Base-by-base conservation (phyloP, 1,140 invertebrate genomes). In the Caenorhabditis latens region DNA sequence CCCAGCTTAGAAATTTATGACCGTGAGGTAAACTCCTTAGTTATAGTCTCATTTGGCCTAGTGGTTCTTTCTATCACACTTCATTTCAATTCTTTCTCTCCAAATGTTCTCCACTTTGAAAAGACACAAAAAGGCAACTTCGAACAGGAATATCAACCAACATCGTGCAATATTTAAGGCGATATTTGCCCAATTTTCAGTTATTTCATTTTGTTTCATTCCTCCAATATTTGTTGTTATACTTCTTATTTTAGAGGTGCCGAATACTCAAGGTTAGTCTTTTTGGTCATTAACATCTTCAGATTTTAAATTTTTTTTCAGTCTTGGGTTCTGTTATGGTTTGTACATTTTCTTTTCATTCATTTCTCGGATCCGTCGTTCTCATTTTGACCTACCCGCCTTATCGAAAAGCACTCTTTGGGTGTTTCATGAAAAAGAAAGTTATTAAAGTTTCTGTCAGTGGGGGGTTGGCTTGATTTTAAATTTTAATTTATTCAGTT, bases 311-410 rank as follows among this genome's bases (percentile, higher is more conserved):
- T 11, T 46, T 46, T 4, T 21, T 71, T 71, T 0, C 42, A 71
- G 65, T 71, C 16, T 6, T 13, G 14, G 46, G 65, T 19, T 16
- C 65, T 14, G 65, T 42, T 32, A 71, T 71, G 65, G 14, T 71
- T n/a, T 71, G 40, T 16, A 71, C 65, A 46, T 71, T 71, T n/a
- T 71, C 42, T 0, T n/a, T 71, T 19, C 65, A 71, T 8, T 71
- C 65, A 46, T 71, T 71, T 21, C 19, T 71, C n/a, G 40, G 42
- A 32, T 71, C 42, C 4, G 4, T 71, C 19, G 65, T 71, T 3
- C 19, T 71, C 0, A n/a, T 71, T 46, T 13, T 71, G 19, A 71
- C 65, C 2, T 71, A 71, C 46, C 14, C 0, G 1, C 65, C 65
- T 14, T 71, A 71, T 71, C 40, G 65, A 9, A 71, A 46, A 21